Base-by-base conservation (phyloP, 2,888 invertebrate species). In the Athalia circularis region DNA sequence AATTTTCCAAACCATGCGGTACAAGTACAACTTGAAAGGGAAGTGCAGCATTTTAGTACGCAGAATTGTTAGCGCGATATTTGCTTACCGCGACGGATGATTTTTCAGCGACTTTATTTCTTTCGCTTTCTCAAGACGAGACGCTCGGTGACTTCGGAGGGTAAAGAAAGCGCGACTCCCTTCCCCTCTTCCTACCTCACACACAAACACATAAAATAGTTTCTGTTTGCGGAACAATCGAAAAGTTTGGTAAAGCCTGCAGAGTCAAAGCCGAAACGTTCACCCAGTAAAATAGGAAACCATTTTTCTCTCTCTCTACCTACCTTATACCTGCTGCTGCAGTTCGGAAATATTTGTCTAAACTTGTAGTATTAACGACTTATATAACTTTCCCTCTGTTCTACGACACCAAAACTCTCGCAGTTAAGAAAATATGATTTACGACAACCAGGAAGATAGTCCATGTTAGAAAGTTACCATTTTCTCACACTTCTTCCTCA, bases 341-440 rank as follows among this genome's bases (percentile, higher is more conserved):
- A 72, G 57, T 72, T 72, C 59, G 52, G 59, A 72, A 57, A 72
- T 59, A 72, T 72, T 72, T 72, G 52, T 72, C 57, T 47, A 72
- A 72, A 72, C 59, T 72, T 59, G 72, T 57, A 59, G 72, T 72
- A 72, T 72, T 72, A 72, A 72, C 72, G 72, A 72, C 72, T 72
- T 72, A 72, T 72, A 72, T 57, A 59, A 59, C 59, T 54, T 29
- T 47, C 72, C 13, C 13, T 45, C 7, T 29, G 52, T 72, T 59
- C 13, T 15, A 50, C 45, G 72, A 67, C 70, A 59, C 45, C 70
- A n/a, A 59, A 45, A 52, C 47, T 65, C 29, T 29, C 29, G 29
- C 29, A 29, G 29, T 65, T 54, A n/a, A 54, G 29, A 61, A 50
- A 72, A 47, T 59, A 57, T 72, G 72, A 72, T 72, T 72, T 72